Evolutionary conservation across 2,888 invertebrate genomes (phyloP), one percentile per base, ranked within the genome.

Genomic region (Torymus aiolomorphi): DNA sequence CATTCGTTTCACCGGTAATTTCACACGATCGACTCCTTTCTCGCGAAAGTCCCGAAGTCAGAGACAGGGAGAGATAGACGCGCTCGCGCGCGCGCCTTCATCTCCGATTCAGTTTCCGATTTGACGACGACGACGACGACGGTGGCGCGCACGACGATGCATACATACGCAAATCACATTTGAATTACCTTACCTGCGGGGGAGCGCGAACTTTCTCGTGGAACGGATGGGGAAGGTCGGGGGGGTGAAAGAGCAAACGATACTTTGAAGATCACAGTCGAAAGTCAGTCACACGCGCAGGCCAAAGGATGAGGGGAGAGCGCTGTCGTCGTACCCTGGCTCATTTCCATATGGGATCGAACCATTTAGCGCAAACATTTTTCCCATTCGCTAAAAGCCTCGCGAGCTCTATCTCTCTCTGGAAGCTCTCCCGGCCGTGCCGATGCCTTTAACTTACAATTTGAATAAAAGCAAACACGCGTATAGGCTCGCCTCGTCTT

Each of bases 391-490:
- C 78, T 81, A 78, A 81, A 86, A 81, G 83, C 83, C 83, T 76
- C 80, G 76, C 70, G n/a, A n/a, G 2, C 24, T 24, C 3, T 24
- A 2, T 24, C 24, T 2, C 3, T 24, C 24, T 24, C 24, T 2
- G 85, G 86, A 88, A 89, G 88, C 52, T 16, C 56, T 69, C 62
- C 54, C 59, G 73, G 66, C 69, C 71, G 61, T 56, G 74, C 59
- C 57, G 76, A 76, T 76, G 31, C 80, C 87, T 87, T 88, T 90
- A 89, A 90, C 90, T 90, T 87, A 90, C 89, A 88, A 90, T 90
- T 90, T 89, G 88, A 90, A 90, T 90, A 90, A 90, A 90, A 90
- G 90, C 90, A 89, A 90, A 90, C 85, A 87, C 88, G 86, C 88
- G 88, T 90, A 24, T 24, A 86, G 61, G 56, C 59, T 67, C 63